A percentile compares a stretch with the other conserved stretches of the same genome.
phyloP scores from a whole-genome alignment of 2,797 vertebrate genomes.

The Nasua narica region DNA sequence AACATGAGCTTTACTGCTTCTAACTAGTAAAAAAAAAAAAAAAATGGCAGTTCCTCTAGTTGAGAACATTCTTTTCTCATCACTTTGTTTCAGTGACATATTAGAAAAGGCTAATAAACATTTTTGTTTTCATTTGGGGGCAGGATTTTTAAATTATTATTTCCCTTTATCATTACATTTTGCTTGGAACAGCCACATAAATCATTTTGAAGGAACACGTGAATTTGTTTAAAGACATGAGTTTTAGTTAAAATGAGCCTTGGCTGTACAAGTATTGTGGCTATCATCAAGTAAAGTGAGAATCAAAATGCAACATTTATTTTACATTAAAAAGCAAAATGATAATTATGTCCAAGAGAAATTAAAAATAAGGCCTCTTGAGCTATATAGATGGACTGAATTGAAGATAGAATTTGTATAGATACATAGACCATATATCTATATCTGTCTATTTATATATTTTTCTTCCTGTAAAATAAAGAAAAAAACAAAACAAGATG shows the following conservation, averaged over 20 bases:
- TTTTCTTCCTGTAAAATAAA: not conserved
- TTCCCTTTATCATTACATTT: slow-evolving; percentile 15
- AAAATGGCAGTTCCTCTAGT: not conserved
- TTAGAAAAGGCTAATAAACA: not conserved
- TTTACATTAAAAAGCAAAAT: slow-evolving; percentile 31
- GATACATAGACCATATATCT: too few species aligned
- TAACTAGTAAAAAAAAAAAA: too few species aligned
- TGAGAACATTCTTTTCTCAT: not conserved
- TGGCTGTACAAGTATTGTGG: not conserved
- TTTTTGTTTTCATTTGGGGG: slow-evolving; percentile 41
- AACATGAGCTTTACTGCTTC: not conserved
- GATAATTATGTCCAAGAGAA: not conserved
- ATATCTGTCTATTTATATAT: not conserved
- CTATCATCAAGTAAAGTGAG: slow-evolving; percentile 7
- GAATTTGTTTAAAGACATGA: not conserved
- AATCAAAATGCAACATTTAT: not conserved
- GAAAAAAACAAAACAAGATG: not conserved
- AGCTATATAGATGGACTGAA: not conserved
- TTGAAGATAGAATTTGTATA: not conserved
- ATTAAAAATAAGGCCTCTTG: slow-evolving; percentile 2
- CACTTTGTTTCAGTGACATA: not conserved
- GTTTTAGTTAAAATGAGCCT: slow-evolving; percentile 30
- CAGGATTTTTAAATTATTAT: not conserved
- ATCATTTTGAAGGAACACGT: slow-evolving; percentile 50
- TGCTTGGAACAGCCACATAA: not conserved